A percentile compares a stretch with the other conserved stretches of the same genome.
Evolutionary conservation across 2,797 vertebrate species (phyloP).

Genomic region (Ciconia nigra): DNA sequence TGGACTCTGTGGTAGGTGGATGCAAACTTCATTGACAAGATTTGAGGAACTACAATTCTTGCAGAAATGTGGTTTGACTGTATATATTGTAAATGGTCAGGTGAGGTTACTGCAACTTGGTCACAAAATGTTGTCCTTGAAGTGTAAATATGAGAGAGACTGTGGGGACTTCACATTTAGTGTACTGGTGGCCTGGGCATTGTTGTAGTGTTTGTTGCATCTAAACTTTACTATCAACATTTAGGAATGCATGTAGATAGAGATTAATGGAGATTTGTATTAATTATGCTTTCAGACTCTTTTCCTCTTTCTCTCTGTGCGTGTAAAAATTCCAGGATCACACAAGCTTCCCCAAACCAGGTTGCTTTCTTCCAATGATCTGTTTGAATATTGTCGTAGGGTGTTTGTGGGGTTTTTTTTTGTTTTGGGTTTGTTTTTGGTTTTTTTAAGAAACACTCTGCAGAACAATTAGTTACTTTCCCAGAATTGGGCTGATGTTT

Average conservation of each 20-base stretch:
- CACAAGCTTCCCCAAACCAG: neutral
- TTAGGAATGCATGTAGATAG: neutral
- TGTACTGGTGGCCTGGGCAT: accelerated
- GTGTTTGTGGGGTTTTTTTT: neutral
- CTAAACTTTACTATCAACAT: neutral
- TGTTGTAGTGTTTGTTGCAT: neutral
- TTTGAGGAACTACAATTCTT: neutral
- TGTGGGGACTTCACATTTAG: accelerated
- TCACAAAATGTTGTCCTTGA: neutral
- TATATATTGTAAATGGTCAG: accelerated
- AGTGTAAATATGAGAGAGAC: neutral
- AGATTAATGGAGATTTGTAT: neutral
- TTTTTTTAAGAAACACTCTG: neutral
- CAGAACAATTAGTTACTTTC: neutral
- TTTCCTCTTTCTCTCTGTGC: neutral
- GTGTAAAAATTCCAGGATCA: neutral
- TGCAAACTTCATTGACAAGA: neutral
- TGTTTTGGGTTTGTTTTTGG: too few relatives aligned
- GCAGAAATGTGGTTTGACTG: neutral
- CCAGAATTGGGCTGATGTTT: neutral
- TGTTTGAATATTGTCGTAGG: neutral
- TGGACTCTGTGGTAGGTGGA: neutral
- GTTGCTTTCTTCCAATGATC: neutral
- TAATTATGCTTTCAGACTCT: neutral
- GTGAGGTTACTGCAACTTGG: neutral